A percentile compares a stretch with the other conserved stretches of the same genome.
Evolutionary conservation across 2,113 vertebrate species (phyloP).

Genomic region (Barbus barbus): DNA sequence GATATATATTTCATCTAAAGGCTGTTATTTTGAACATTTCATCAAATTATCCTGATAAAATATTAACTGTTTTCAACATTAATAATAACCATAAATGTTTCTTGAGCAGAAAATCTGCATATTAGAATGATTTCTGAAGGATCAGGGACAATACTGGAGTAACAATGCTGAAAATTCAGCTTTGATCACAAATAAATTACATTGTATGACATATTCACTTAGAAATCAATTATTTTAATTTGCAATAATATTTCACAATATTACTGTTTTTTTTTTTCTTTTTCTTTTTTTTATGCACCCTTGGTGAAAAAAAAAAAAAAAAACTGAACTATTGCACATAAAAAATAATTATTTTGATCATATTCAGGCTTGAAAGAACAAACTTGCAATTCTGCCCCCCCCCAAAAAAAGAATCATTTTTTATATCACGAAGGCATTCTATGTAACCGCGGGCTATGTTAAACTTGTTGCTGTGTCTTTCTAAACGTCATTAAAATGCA

Average conservation of each 20-base stretch:
- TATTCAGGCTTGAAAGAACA: neutral
- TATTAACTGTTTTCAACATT: neutral
- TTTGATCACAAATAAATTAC: neutral
- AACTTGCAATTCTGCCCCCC: neutral
- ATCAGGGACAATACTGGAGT: neutral
- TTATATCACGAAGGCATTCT: neutral
- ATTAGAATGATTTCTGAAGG: neutral
- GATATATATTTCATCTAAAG: neutral
- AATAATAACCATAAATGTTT: neutral
- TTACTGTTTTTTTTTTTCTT: neutral
- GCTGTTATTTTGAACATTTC: neutral
- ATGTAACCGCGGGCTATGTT: neutral
- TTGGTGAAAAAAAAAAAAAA: neutral
- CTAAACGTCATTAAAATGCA: constrained; percentile 58
- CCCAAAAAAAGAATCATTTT: no score
- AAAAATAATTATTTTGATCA: neutral
- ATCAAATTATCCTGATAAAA: neutral
- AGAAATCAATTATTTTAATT: neutral
- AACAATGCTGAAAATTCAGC: neutral
- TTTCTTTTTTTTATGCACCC: neutral
- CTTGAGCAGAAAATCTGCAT: neutral
- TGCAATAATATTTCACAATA: neutral
- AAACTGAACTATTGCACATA: neutral
- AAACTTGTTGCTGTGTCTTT: neutral
- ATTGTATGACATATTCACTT: neutral